These are phyloP conservation scores for Euphydryas editha DNA, from an alignment of 2,888 invertebrate genomes.

Conservation along the genomic window DNA sequence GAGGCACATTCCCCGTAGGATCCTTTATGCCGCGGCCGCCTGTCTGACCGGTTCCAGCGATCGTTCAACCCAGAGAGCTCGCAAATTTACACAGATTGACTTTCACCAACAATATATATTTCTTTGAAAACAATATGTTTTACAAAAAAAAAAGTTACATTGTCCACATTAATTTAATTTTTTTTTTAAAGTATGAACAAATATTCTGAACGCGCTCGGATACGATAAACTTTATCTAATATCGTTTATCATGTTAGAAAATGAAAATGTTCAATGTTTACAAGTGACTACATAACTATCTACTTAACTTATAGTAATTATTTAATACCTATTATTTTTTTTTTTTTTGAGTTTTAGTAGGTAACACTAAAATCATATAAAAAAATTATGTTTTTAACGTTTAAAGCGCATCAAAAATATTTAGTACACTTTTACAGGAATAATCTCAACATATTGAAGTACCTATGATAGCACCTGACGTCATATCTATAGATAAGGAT, in stretches of 20 bases:
- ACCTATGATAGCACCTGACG: slow-evolving; percentile 27
- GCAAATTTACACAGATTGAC: slow-evolving; percentile 54
- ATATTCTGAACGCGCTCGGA: no score
- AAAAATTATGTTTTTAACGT: background rate
- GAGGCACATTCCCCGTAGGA: slow-evolving; percentile 68
- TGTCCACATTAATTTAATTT: background rate
- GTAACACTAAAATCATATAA: no score
- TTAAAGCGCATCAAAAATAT: background rate
- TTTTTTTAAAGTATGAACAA: background rate
- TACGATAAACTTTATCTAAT: no score
- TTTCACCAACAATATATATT: slow-evolving; percentile 37
- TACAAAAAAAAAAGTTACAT: background rate
- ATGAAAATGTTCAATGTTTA: no score
- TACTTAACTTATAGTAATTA: no score
- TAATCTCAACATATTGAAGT: slow-evolving; percentile 18
- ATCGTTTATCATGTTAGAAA: no score
- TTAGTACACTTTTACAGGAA: background rate
- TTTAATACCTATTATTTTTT: no score
- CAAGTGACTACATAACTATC: no score
- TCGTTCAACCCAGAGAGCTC: slow-evolving; percentile 71
- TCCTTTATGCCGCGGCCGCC: slow-evolving; percentile 63
- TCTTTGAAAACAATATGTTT: slow-evolving; percentile 24
- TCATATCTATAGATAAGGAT: slow-evolving; percentile 40
- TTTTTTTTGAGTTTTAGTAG: no score
- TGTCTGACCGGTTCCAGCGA: slow-evolving; percentile 73